Base-by-base conservation (phyloP, 1,140 invertebrate genomes). In the Microplitis demolitor region DNA sequence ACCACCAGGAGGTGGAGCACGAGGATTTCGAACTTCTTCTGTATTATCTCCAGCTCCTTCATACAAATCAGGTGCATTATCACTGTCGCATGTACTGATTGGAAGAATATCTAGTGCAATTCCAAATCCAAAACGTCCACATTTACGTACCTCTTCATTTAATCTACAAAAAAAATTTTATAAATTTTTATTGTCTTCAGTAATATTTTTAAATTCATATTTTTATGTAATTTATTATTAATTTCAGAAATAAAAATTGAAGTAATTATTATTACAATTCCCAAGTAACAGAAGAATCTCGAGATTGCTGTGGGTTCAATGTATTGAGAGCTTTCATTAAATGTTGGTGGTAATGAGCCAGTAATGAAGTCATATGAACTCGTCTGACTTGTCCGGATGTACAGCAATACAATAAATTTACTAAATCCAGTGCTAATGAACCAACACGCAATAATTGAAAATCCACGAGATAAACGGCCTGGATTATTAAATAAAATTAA, bases 61-160 rank as follows among this genome's bases (percentile, higher is more conserved):
- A 77, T 93, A 93, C 69, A 93, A 81, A 78, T 93, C 92, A 0
- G 92, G 92, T 0, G 92, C 92, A 76, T 92, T 89, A 61, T 91
- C 88, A 39, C 91, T 92, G 14, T 91, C 89, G 71, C 92, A 93
- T 0, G 91, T 93, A 76, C 90, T 91, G 31, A 93, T 93, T 6
- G 92, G 92, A 69, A 92, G 88, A 78, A 93, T 92, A 72, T 93
- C 92, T 69, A 93, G 73, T 0, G 92, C 91, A 3, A 91, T 78
- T 3, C 92, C 92, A 16, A 92, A 85, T 1, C 91, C 92, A 75
- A 92, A 93, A 33, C 88, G 88, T 34, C 91, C 89, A 76, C 90
- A 91, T 34, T 88, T 87, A 76, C 89, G 89, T 71, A 93, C 89
- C 73, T 93, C 92, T 74, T 90, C 88, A 56, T 88, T 88, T 72